Evolutionary conservation across 2,888 invertebrate genomes (phyloP).

Genomic region (Dendrolimus pini): DNA sequence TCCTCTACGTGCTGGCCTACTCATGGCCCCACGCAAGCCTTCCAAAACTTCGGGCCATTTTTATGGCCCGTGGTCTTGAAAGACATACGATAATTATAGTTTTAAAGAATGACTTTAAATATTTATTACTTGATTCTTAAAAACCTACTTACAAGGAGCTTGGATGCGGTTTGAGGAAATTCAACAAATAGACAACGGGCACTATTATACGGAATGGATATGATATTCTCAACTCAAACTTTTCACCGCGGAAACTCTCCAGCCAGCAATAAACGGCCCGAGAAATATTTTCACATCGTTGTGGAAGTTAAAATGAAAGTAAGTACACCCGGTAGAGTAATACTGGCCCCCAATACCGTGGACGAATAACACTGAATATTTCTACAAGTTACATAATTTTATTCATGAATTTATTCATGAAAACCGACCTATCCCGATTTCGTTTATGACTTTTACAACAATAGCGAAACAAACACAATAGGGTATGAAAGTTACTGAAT

Average conservation of each 20-base stretch:
- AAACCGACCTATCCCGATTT: constrained; percentile 38
- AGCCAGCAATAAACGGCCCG: constrained; percentile 63
- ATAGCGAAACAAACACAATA: constrained; percentile 22
- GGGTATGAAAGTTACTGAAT: neutral
- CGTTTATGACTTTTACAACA: constrained; percentile 28
- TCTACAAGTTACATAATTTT: constrained; percentile 61
- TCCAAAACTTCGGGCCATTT: no score
- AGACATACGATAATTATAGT: no score
- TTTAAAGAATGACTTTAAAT: no score
- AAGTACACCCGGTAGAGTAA: constrained; percentile 66
- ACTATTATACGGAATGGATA: neutral
- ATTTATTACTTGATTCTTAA: no score
- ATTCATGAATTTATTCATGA: constrained; percentile 71
- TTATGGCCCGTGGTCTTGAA: no score
- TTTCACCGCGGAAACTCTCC: constrained; percentile 50
- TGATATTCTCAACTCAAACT: neutral
- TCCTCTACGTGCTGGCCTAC: no score
- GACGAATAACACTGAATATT: constrained; percentile 60
- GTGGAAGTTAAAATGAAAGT: constrained; percentile 73
- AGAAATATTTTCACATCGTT: constrained; percentile 75
- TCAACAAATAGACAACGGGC: neutral
- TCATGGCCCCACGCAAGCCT: no score
- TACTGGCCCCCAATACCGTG: constrained; percentile 45
- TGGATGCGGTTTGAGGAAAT: no score
- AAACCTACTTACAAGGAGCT: no score